Evolutionary conservation across 2,797 vertebrate genomes (phyloP).

Genomic region (Xenentodon cancila): DNA sequence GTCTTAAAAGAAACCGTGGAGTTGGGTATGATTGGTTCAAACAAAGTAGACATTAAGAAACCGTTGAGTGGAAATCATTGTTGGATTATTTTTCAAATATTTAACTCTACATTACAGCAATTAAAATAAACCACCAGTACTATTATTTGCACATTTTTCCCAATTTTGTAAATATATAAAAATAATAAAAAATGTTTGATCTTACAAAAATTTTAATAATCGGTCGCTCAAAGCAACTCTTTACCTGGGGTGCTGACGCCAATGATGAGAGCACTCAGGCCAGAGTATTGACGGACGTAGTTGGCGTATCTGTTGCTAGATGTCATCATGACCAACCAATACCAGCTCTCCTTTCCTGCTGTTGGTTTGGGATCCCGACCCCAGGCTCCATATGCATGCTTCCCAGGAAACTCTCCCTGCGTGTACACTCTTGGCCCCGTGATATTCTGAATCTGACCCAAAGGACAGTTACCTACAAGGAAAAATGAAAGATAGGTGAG

Average conservation of each 20-base stretch:
- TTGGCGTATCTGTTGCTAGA: constrained; percentile 56
- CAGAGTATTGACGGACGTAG: constrained; percentile 73
- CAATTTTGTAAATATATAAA: no score
- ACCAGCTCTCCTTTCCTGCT: constrained; percentile 71
- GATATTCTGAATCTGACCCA: constrained; percentile 64
- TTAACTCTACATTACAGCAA: no score
- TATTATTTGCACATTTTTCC: no score
- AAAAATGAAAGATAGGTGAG: constrained; percentile 2
- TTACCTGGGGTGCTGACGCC: constrained; percentile 64
- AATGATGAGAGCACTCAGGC: constrained; percentile 67
- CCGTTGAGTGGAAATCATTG: no score
- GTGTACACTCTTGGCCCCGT: constrained; percentile 58
- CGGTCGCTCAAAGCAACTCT: background rate
- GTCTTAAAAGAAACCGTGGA: no score
- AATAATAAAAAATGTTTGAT: no score
- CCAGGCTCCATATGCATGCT: constrained; percentile 76
- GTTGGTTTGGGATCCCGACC: constrained; percentile 78
- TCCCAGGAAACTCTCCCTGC: constrained; percentile 68
- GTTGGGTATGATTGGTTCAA: no score
- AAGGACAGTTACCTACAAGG: constrained; percentile 64
- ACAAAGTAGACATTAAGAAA: no score
- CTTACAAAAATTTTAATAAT: no score
- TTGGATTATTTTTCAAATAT: no score
- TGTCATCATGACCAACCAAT: constrained; percentile 78
- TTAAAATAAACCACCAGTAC: no score